phyloP scores from a whole-genome alignment of 2,797 vertebrate genomes.

The Macrochelys suwanniensis region DNA sequence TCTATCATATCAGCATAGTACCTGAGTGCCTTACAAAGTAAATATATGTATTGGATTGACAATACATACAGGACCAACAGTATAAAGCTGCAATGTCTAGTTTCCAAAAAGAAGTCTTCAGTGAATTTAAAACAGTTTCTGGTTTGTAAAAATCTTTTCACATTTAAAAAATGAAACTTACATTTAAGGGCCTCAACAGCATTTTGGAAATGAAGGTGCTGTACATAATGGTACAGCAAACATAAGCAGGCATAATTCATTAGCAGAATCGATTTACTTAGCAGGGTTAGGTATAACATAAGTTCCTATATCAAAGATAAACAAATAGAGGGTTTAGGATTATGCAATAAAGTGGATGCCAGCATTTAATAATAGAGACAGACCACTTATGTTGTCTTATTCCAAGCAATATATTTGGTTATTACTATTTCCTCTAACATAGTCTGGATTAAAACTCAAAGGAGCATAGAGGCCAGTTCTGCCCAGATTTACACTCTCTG shows the following conservation, averaged over 20 bases:
- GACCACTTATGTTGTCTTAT: neutral
- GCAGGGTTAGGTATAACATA: neutral
- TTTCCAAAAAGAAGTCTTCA: neutral
- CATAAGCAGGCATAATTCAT: neutral
- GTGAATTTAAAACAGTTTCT: accelerated
- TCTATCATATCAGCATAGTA: neutral
- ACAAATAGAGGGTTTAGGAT: neutral
- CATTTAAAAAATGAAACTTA: neutral
- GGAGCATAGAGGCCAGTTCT: neutral
- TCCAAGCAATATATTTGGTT: accelerated
- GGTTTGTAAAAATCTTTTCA: neutral
- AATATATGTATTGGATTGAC: accelerated
- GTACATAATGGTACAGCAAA: neutral
- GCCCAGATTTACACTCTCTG: neutral
- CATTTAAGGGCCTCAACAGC: neutral
- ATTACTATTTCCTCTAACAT: neutral
- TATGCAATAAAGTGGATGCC: neutral
- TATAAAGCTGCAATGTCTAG: neutral
- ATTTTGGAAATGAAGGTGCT: neutral
- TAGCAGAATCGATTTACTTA: neutral
- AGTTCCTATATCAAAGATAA: neutral
- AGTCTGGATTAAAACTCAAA: neutral
- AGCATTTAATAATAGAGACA: neutral
- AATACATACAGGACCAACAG: neutral
- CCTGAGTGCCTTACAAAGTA: neutral